phyloP scores from a whole-genome alignment of 2,888 invertebrate genomes.

The Galerucella nymphaeae region DNA sequence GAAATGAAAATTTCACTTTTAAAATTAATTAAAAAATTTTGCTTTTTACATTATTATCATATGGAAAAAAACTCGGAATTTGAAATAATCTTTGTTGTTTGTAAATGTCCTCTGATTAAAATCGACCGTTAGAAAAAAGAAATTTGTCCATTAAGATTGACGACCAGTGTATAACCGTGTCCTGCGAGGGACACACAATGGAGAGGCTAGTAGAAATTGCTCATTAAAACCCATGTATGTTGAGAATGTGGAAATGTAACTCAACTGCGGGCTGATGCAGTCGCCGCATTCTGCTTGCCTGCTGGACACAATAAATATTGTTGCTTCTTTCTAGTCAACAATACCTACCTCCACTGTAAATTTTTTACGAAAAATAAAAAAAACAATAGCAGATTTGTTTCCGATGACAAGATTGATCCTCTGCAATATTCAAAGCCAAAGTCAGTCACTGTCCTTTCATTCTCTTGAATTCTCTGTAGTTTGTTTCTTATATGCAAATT shows the following conservation, averaged over 20 bases:
- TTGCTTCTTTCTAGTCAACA: constrained; percentile 63
- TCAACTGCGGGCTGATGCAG: constrained; percentile 59
- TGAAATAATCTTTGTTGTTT: not conserved
- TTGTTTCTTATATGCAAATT: not conserved
- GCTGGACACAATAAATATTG: constrained; percentile 64
- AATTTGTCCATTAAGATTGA: constrained; percentile 27
- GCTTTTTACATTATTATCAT: too few relatives aligned
- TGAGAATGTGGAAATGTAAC: constrained; percentile 65
- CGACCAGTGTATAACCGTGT: constrained; percentile 49
- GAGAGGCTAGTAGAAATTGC: constrained; percentile 55
- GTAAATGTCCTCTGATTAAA: not conserved
- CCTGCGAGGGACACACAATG: constrained; percentile 49
- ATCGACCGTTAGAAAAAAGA: constrained; percentile 13
- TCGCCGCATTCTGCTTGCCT: constrained; percentile 63
- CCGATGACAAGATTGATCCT: constrained; percentile 61
- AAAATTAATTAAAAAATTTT: too few relatives aligned
- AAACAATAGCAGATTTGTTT: constrained; percentile 56
- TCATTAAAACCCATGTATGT: constrained; percentile 66
- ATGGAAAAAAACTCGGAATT: not conserved
- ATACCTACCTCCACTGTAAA: constrained; percentile 62
- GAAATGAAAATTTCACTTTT: too few relatives aligned
- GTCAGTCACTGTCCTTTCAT: constrained; percentile 24
- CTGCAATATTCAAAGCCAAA: constrained; percentile 59
- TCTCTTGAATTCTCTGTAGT: not conserved
- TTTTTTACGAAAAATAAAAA: constrained; percentile 60